phyloP scores from a whole-genome alignment of 1,140 invertebrate genomes.

The Prorops nasuta region DNA sequence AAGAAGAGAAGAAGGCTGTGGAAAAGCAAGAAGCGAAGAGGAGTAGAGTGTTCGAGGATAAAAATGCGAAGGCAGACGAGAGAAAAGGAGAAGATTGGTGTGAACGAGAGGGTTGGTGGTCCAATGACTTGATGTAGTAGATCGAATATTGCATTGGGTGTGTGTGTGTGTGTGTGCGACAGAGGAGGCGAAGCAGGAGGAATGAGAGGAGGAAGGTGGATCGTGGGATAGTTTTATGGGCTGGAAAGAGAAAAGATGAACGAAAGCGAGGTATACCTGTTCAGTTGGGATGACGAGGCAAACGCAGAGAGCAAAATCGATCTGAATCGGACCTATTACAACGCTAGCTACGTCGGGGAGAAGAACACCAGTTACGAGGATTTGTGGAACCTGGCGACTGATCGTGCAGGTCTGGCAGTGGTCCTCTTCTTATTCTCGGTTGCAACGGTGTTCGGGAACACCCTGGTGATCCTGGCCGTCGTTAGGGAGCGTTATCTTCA shows the following conservation, averaged over 20 bases:
- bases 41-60: no score
- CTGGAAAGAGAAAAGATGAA: conserved; percentile 36
- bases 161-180: not conserved
- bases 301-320: conserved; percentile 7
- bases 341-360: conserved; percentile 19
- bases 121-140: conserved; percentile 15
- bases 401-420: conserved; percentile 54
- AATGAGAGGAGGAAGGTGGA: conserved; percentile 10
- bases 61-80: conserved; percentile 13
- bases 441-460: conserved; percentile 69
- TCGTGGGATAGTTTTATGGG: not conserved
- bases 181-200: not conserved
- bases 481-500: conserved; percentile 68
- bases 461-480: conserved; percentile 71
- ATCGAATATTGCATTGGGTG: not conserved
- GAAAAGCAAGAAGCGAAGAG: no score
- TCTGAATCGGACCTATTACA: conserved; percentile 25
- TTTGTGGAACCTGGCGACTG: conserved; percentile 46
- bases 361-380: conserved; percentile 21
- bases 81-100: conserved; percentile 16
- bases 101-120: no score
- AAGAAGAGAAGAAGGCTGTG: not conserved
- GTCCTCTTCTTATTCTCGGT: conserved; percentile 63
- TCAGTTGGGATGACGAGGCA: conserved; percentile 35
- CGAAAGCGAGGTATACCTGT: conserved; percentile 39